Base-by-base conservation (phyloP, 2,113 vertebrate genomes). In the Lynx canadensis region DNA sequence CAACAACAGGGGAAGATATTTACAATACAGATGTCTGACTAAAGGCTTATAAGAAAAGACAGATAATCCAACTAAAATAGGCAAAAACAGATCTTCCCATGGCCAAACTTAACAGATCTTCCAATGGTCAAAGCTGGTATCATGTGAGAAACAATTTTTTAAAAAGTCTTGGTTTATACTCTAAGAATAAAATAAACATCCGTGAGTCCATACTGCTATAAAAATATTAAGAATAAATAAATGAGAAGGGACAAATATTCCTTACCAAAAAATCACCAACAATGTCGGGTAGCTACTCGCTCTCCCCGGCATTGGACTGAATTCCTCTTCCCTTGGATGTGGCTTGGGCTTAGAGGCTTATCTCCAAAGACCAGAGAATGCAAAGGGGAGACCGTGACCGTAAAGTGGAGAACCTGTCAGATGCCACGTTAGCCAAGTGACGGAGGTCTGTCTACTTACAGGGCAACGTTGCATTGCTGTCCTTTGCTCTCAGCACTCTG, bases 391-490 rank as follows among this genome's bases (percentile, higher is more conserved):
- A 7, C 2, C 4, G 7, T 4, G 0, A 5, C 5, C 4, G 23
- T 0, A 0, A 15, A 15, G 27, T 14, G 14, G 27, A 36, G 84
- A 81, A 0, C n/a, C 8, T 0, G 2, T 14, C 16, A 1, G 36
- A 19, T 0, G 5, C 6, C 31, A 2, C 23, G 50, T 48, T 45
- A 0, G 7, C 11, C 23, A 1, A 1, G 27, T 2, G 9, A 33
- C 7, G 4, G 5, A 45, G 36, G 29, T 60, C 21, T 8, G 15
- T 16, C 27, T 27, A 0, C 33, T 45, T 12, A 3, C 4, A 3
- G 18, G 9, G 19, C 19, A 1, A 7, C 25, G 27, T 25, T 36
- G 0, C 1, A 0, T 1, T 7, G 33, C 21, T 3, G 0, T 6
- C 21, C 12, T n/a, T 60, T n/a, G 18, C 16, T 83, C 19, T 36